A percentile compares a stretch with the other conserved stretches of the same genome.
phyloP scores from a whole-genome alignment of 2,113 vertebrate species.

The Nymphicus hollandicus region DNA sequence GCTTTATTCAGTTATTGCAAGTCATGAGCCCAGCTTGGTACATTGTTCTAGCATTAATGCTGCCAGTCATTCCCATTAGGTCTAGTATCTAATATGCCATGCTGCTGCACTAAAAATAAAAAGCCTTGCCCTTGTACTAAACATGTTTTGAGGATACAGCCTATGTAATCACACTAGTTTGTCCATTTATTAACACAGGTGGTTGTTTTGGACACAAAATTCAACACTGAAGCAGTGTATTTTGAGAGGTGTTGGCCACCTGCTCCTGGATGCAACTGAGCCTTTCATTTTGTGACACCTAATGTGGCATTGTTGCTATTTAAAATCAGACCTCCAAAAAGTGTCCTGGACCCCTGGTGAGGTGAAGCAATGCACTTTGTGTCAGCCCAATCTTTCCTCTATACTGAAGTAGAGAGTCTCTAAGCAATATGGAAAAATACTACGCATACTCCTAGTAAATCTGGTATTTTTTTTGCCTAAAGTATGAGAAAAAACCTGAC shows the following conservation, averaged over 20 bases:
- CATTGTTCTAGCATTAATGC: not conserved
- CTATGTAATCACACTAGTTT: not conserved
- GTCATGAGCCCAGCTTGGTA: not conserved
- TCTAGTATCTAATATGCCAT: not conserved
- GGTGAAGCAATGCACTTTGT: rapidly evolving
- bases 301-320: rapidly evolving
- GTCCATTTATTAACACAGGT: not conserved
- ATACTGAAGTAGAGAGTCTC: rapidly evolving
- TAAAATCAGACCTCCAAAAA: rapidly evolving
- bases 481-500: rapidly evolving
- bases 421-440: not conserved
- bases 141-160: not conserved
- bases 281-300: rapidly evolving
- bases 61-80: not conserved
- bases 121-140: not conserved
- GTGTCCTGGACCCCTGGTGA: rapidly evolving
- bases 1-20: not conserved
- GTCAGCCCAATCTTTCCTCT: not conserved
- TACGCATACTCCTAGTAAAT: rapidly evolving
- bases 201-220: not conserved
- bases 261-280: not conserved
- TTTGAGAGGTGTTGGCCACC: not conserved
- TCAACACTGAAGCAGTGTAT: not conserved
- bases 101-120: not conserved
- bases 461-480: not conserved